Evolutionary conservation across 2,888 invertebrate genomes (phyloP).

Genomic region (Scelioninae gen. 1): DNA sequence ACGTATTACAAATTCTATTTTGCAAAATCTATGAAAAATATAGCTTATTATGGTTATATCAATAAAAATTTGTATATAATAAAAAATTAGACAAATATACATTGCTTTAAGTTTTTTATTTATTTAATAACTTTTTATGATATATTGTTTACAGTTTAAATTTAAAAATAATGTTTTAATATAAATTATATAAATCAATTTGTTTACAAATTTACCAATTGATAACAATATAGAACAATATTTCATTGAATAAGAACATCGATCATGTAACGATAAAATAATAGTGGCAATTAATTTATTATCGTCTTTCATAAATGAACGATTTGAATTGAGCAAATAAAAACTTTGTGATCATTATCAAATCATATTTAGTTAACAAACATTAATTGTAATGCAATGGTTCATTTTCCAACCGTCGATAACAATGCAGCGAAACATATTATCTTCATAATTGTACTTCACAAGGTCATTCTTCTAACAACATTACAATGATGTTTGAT

Average conservation of each 20-base stretch:
- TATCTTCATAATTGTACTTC: background rate
- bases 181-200: no score
- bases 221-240: no score
- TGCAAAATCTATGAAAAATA: background rate
- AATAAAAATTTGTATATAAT: no score
- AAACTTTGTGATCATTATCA: background rate
- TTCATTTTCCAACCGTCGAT: conserved; percentile 6
- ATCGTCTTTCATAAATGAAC: background rate
- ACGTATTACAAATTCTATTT: background rate
- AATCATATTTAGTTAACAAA: background rate
- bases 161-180: no score
- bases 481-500: background rate
- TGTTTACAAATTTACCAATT: no score
- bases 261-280: no score
- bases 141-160: no score
- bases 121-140: no score
- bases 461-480: background rate
- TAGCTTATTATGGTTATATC: background rate
- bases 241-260: no score
- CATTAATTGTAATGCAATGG: background rate
- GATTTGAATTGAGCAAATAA: background rate
- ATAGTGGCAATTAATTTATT: no score
- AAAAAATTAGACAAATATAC: no score
- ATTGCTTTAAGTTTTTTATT: no score
- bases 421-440: background rate